Evolutionary conservation across 1,140 invertebrate species (phyloP).

Genomic region (Drosophila dunni): DNA sequence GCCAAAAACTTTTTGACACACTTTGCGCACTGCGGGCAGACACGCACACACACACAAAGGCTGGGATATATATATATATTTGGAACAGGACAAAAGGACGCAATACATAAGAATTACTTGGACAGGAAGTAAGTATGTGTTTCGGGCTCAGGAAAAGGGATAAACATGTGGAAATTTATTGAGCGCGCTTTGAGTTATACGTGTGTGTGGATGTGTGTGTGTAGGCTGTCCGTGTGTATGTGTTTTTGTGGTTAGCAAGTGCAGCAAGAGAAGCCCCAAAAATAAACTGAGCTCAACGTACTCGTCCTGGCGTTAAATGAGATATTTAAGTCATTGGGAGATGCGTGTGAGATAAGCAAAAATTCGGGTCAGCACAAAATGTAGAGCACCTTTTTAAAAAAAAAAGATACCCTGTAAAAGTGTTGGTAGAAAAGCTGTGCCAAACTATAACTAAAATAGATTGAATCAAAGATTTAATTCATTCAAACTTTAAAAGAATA

Average conservation of each 20-base stretch:
- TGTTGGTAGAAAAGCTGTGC: too few relatives aligned
- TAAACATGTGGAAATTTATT: conserved; percentile 78
- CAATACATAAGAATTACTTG: conserved; percentile 47
- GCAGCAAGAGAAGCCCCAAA: conserved; percentile 39
- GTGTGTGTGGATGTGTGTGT: conserved; percentile 18
- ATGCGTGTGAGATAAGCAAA: conserved; percentile 72
- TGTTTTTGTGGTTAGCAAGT: conserved; percentile 44
- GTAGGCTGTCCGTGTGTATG: not conserved
- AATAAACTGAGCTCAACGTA: conserved; percentile 45
- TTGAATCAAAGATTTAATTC: too few relatives aligned
- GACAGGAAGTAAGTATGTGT: conserved; percentile 22
- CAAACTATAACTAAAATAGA: too few relatives aligned
- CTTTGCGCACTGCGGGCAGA: conserved; percentile 53
- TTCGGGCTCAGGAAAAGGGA: conserved; percentile 58
- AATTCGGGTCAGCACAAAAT: conserved; percentile 61
- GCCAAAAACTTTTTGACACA: conserved; percentile 76
- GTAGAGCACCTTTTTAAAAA: conserved; percentile 46
- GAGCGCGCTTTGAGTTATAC: conserved; percentile 47
- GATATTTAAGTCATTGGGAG: conserved; percentile 76
- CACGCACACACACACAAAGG: conserved; percentile 12
- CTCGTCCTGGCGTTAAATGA: conserved; percentile 79
- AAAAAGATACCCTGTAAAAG: conserved; percentile 15
- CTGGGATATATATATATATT: conserved; percentile 14
- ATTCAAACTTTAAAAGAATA: too few relatives aligned
- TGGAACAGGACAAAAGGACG: conserved; percentile 48